Evolutionary conservation across 2,113 vertebrate genomes (phyloP), one percentile per base, ranked within the genome.

Genomic region (Mormyrus lacerda): DNA sequence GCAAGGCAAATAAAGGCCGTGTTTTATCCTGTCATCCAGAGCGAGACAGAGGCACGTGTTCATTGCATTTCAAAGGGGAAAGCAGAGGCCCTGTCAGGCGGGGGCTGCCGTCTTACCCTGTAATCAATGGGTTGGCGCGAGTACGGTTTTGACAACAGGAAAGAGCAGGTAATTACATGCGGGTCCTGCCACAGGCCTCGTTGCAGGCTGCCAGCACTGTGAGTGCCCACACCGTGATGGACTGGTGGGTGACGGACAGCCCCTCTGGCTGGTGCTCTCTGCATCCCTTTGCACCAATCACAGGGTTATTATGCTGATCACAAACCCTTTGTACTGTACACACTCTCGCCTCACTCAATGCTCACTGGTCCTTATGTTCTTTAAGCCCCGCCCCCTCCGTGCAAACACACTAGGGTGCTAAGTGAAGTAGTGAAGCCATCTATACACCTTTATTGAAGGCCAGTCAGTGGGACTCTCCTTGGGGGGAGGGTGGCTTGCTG

Each of bases 81-180:
- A 89, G 24, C 69, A 87, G 89, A 87, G 79, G 89, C 83, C 90
- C 91, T 93, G 94, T 95, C 94, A 95, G 93, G 91, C 91, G 93
- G 92, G 92, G 95, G 92, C 95, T 94, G 94, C 95, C 93, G 93
- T 92, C 93, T 94, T 94, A 92, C 90, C 90, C 92, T 83, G 92
- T 96, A 95, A 96, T 96, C 95, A 96, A 93, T 95, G 93, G 91
- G 95, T 94, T 93, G 94, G 93, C 94, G 92, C 91, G 92, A 94
- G 92, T 94, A 93, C 92, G 91, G 94, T 93, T 93, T 90, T 95
- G 94, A 95, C 94, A 94, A 94, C 93, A 92, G 92, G 91, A 94
- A 92, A 93, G 94, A 95, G 93, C 92, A 93, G 92, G 92, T 95
- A 95, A 96, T 96, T 95, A 95, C 93, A 94, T 92, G 91, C 92